Conservation (phyloP, 2,888 invertebrate genomes). For the Tenthredo notha region DNA sequence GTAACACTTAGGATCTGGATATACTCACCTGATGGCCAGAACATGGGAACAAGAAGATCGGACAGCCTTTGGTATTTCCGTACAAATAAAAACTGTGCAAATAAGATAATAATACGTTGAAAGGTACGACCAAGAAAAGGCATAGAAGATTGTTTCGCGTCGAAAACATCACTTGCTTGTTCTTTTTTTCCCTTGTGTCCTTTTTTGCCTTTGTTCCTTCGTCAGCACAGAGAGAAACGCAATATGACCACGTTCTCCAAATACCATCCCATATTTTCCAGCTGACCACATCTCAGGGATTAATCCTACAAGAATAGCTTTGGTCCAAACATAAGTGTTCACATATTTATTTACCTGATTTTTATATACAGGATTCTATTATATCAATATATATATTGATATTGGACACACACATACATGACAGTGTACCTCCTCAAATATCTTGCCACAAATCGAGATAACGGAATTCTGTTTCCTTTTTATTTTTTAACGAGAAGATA, state of each 20-base stretch:
- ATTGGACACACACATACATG: background rate
- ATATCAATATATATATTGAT: background rate
- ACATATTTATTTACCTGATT: background rate
- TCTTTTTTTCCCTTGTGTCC: background rate
- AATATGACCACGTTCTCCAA: constrained; percentile 1
- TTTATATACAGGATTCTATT: background rate
- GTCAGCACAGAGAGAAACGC: background rate
- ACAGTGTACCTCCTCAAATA: background rate
- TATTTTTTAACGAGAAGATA: background rate
- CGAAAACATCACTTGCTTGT: background rate
- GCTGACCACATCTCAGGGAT: constrained; percentile 28
- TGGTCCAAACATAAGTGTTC: background rate
- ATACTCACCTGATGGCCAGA: background rate
- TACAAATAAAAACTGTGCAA: background rate
- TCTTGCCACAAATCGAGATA: background rate
- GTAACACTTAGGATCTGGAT: background rate
- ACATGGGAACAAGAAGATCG: background rate
- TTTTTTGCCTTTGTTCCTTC: background rate
- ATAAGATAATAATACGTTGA: background rate
- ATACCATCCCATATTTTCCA: constrained; percentile 1
- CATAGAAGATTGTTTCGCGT: background rate
- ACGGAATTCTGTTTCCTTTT: background rate
- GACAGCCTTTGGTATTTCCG: background rate
- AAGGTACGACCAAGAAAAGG: background rate
- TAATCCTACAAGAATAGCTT: constrained; percentile 11